These are phyloP conservation scores for Cavia aperea DNA, from an alignment of 2,113 vertebrate species.

Conservation along the genomic window DNA sequence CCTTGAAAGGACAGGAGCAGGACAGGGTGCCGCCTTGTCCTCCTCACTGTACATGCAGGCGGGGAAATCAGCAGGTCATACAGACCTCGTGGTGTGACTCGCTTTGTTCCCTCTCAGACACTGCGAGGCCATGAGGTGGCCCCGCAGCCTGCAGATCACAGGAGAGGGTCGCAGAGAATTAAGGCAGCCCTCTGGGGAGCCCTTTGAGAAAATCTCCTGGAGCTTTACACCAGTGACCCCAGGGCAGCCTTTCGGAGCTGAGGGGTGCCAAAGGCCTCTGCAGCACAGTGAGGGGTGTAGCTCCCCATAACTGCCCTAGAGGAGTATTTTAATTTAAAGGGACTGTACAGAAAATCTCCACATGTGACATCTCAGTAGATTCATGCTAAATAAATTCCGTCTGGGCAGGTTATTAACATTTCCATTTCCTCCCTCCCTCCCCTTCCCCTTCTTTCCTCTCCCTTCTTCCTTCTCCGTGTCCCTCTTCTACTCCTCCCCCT, in stretches of 20 bases:
- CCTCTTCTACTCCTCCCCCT: too few species aligned
- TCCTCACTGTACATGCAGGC: too few species aligned
- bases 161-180: background rate
- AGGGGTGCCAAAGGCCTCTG: too few species aligned
- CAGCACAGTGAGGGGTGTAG: too few species aligned
- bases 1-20: background rate
- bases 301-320: background rate
- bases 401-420: background rate
- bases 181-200: background rate
- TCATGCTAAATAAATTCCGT: too few species aligned
- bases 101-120: too few species aligned
- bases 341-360: background rate
- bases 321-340: background rate
- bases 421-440: background rate
- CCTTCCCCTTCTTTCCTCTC: too few species aligned
- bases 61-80: background rate
- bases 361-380: too few species aligned
- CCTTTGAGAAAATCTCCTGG: background rate
- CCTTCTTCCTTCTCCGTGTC: background rate
- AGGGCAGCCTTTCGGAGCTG: too few species aligned
- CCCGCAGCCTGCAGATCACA: background rate
- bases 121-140: too few species aligned
- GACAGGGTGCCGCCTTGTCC: fast-evolving
- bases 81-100: fast-evolving
- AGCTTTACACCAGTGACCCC: background rate